A percentile compares a stretch with the other conserved stretches of the same genome.
Evolutionary conservation across 1,140 invertebrate genomes (phyloP).

Genomic region (Zaprionus taronus): DNA sequence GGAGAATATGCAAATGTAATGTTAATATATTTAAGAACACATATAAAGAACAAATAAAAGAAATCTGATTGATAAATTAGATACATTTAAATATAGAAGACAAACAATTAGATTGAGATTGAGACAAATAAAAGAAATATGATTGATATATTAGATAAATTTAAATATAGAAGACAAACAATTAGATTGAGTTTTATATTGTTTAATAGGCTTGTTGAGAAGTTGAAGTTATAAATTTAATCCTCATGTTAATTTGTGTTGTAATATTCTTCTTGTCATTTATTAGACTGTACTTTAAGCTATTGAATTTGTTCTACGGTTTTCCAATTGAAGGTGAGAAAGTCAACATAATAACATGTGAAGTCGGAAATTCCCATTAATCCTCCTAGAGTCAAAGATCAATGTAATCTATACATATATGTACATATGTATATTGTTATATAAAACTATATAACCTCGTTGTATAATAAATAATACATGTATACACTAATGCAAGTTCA

Average conservation of each 20-base stretch:
- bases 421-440: too few species aligned
- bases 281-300: background rate
- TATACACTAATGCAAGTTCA: background rate
- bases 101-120: too few species aligned
- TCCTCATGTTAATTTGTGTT: too few species aligned
- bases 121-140: background rate
- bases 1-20: background rate
- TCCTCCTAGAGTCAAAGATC: too few species aligned
- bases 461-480: background rate
- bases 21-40: background rate
- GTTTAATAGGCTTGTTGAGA: background rate
- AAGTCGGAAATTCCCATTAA: background rate
- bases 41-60: background rate
- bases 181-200: background rate
- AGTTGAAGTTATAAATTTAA: too few species aligned
- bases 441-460: too few species aligned
- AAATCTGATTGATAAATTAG: background rate
- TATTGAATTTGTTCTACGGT: background rate
- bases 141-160: background rate
- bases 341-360: too few species aligned
- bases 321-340: background rate
- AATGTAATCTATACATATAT: background rate
- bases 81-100: background rate
- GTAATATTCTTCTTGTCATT: too few species aligned
- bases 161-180: background rate